Evolutionary conservation across 2,888 invertebrate species (phyloP), one percentile per base, ranked within the genome.

Genomic region (Magallana nippona): DNA sequence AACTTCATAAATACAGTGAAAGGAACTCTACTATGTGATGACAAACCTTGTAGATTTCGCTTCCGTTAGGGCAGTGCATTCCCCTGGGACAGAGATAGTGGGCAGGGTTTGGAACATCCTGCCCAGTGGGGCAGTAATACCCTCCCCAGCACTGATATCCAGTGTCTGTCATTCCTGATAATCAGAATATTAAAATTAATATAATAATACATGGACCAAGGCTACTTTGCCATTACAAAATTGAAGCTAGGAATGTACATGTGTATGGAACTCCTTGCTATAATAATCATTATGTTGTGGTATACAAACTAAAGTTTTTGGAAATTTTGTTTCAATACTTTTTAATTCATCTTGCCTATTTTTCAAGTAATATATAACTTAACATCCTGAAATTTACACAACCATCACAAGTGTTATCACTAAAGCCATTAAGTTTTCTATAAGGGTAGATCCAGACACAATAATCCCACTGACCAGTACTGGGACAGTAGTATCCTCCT

Each of bases 11-110:
- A 8, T 77, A 19, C 22, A 55, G 19, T 32, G 10, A 13, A n/a
- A 19, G 55, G 2, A 3, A 58, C 17, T 22, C 78, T n/a, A 63
- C 15, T 19, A 62, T 11, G 3, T 13, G 11, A 1, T 55, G 56
- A 71, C 58, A 27, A 17, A 92, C 93, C 92, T 90, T 89, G 87
- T 93, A 93, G 17, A 88, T 90, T 17, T 89, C 90, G 85, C 92
- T 92, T 79, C 93, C 93, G 86, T 93, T 93, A 13, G 93, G 93
- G 87, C 93, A 93, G 56, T 93, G 92, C 88, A 93, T 85, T 13
- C 93, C 93, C 8, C 56, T 80, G 2, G 93, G 93, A 86, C 93
- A 93, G 63, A 92, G 83, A 84, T 89, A 91, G 5, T 86, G 84
- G 15, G 87, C 86, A 2, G 93, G 93, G 86, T 93, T 93, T 44